Conservation (phyloP, 2,113 vertebrate species). For the Peromyscus californicus region DNA sequence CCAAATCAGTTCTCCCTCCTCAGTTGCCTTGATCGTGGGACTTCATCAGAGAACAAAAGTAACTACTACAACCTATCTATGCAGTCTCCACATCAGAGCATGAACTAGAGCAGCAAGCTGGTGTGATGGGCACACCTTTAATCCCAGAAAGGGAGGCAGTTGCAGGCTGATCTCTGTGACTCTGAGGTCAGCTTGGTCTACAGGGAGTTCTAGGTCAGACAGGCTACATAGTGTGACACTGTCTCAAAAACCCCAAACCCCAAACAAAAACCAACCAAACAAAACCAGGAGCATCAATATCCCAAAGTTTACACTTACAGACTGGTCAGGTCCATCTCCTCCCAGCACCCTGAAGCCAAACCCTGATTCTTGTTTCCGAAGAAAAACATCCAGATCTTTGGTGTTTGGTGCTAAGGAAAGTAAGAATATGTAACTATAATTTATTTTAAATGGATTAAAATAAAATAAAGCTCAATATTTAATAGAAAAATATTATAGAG, state of each 20-base stretch:
- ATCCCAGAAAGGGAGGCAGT: neutral
- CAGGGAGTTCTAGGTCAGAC: neutral
- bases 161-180: neutral
- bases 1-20: neutral
- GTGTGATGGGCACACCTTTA: neutral
- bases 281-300: neutral
- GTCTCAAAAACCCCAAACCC: neutral
- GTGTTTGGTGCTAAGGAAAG: conserved; percentile 93
- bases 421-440: conserved; percentile 53
- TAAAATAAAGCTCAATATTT: conserved; percentile 31
- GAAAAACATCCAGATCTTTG: conserved; percentile 97
- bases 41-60: neutral
- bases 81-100: neutral
- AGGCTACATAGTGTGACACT: neutral
- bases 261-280: neutral
- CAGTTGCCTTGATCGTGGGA: neutral
- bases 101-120: neutral
- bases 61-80: neutral
- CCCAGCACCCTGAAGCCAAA: conserved; percentile 98
- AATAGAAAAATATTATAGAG: neutral
- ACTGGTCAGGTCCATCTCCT: conserved; percentile 97
- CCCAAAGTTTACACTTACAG: conserved; percentile 90
- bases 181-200: neutral
- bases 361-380: conserved; percentile 97
- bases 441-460: conserved; percentile 49